These are phyloP conservation scores for Pangasius krempfi DNA, from an alignment of 2,797 vertebrate species.

Conservation along the genomic window DNA sequence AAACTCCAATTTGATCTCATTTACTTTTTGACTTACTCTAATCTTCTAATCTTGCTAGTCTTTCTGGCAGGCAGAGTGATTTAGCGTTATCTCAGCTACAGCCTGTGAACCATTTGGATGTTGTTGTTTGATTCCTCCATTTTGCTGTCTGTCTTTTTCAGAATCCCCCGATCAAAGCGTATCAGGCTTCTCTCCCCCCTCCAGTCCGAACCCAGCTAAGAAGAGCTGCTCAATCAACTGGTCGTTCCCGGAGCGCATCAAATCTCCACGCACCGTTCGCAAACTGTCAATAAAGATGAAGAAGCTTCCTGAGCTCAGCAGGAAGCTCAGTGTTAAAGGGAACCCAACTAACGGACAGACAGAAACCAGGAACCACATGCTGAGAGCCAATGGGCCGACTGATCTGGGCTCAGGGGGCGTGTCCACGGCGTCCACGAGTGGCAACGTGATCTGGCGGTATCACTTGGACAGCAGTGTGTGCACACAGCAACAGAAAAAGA, in stretches of 20 bases:
- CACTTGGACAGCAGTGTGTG: slow-evolving; percentile 95
- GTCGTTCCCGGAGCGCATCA: slow-evolving; percentile 97
- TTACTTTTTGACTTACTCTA: background rate
- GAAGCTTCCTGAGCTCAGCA: slow-evolving; percentile 93
- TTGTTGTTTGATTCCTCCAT: background rate
- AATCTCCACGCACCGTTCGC: slow-evolving; percentile 94
- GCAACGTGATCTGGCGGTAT: slow-evolving; percentile 95
- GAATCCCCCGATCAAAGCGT: slow-evolving; percentile 76
- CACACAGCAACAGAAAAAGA: slow-evolving; percentile 89
- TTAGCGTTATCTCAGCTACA: background rate
- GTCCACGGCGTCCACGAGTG: slow-evolving; percentile 69
- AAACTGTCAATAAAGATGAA: slow-evolving; percentile 99
- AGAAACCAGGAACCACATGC: slow-evolving; percentile 72
- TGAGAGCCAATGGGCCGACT: slow-evolving; percentile 68
- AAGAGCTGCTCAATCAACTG: slow-evolving; percentile 92
- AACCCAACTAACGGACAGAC: slow-evolving; percentile 64
- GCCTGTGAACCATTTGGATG: background rate
- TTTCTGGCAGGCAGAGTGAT: background rate
- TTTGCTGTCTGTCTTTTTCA: slow-evolving; percentile 54
- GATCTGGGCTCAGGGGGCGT: slow-evolving; percentile 70
- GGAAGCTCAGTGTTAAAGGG: slow-evolving; percentile 91
- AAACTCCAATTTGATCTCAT: background rate
- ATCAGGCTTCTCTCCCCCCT: slow-evolving; percentile 83
- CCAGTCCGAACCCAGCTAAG: slow-evolving; percentile 89
- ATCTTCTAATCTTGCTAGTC: background rate